Percentiles rank a stretch among this genome's conserved stretches.
phyloP scores from a whole-genome alignment of 2,888 invertebrate genomes.

The Chalcosyrphus nemorum region DNA sequence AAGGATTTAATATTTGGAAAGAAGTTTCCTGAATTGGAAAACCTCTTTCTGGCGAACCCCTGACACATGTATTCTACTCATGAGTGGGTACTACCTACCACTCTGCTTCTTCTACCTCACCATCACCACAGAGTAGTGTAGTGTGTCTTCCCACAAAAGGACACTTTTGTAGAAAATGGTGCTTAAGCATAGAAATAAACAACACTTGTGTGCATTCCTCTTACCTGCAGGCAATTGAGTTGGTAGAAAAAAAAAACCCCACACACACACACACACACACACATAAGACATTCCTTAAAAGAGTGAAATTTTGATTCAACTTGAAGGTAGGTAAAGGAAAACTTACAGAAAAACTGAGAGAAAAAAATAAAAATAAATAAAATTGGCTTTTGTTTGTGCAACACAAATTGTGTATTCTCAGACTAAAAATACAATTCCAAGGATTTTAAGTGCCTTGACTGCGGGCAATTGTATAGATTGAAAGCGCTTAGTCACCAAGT shows the following conservation, averaged over 20 bases:
- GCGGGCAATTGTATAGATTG: not conserved
- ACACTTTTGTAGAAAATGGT: slow-evolving; percentile 41
- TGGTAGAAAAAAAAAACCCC: not conserved
- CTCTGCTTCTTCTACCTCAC: not conserved
- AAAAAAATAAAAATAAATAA: slow-evolving; percentile 23
- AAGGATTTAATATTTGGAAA: slow-evolving; percentile 51
- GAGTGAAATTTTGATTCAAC: slow-evolving; percentile 31
- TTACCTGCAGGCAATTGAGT: slow-evolving; percentile 43
- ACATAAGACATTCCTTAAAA: slow-evolving; percentile 29
- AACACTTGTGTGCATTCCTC: slow-evolving; percentile 41
- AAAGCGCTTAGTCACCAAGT: slow-evolving; percentile 1
- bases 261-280: too few species aligned
- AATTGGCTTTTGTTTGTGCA: slow-evolving; percentile 67
- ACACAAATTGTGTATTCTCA: slow-evolving; percentile 58
- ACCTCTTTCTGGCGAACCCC: slow-evolving; percentile 46
- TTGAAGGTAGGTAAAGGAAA: not conserved
- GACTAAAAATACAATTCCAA: slow-evolving; percentile 45
- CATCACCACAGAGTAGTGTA: not conserved
- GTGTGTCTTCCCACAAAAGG: slow-evolving; percentile 30
- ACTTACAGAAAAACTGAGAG: not conserved
- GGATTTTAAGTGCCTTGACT: slow-evolving; percentile 58
- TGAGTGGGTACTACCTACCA: not conserved
- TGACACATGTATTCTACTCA: slow-evolving; percentile 40
- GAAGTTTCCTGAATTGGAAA: slow-evolving; percentile 48
- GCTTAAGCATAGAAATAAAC: slow-evolving; percentile 61